These are phyloP conservation scores for Dipus sagitta DNA, from an alignment of 2,797 vertebrate genomes.

Conservation along the genomic window DNA sequence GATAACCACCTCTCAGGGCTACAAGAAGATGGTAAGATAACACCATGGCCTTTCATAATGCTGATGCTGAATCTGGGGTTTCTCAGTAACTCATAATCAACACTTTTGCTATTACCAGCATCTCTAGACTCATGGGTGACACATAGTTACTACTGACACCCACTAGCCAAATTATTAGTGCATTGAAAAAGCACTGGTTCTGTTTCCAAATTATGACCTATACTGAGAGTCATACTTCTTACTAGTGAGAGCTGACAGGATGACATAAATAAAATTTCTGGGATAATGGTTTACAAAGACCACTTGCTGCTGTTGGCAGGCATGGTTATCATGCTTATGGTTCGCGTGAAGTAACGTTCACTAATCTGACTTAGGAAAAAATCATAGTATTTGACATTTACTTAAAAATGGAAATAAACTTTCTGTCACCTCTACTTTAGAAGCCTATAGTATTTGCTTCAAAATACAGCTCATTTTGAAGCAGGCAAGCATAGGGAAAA, in stretches of 20 bases:
- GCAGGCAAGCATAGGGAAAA: no score
- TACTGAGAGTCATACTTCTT: not conserved
- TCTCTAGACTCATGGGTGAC: not conserved
- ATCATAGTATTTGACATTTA: not conserved
- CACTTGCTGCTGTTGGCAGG: not conserved
- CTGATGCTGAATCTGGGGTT: not conserved
- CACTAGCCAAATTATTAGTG: not conserved
- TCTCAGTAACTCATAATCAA: not conserved
- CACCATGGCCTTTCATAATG: not conserved
- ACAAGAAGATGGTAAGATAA: not conserved
- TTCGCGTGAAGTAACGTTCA: not conserved
- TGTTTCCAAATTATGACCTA: slow-evolving; percentile 45
- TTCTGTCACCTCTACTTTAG: not conserved
- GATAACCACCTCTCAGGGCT: not conserved
- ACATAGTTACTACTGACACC: not conserved
- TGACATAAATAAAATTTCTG: slow-evolving; percentile 55
- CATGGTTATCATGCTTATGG: not conserved
- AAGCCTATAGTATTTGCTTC: not conserved
- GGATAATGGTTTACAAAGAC: slow-evolving; percentile 34
- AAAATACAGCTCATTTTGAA: not conserved
- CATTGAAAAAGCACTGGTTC: not conserved
- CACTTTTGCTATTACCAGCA: not conserved
- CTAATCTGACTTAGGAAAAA: not conserved
- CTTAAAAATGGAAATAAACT: not conserved
- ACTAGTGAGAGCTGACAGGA: not conserved